These are phyloP conservation scores for Metalampra italica DNA, from an alignment of 2,888 invertebrate genomes.

Conservation along the genomic window DNA sequence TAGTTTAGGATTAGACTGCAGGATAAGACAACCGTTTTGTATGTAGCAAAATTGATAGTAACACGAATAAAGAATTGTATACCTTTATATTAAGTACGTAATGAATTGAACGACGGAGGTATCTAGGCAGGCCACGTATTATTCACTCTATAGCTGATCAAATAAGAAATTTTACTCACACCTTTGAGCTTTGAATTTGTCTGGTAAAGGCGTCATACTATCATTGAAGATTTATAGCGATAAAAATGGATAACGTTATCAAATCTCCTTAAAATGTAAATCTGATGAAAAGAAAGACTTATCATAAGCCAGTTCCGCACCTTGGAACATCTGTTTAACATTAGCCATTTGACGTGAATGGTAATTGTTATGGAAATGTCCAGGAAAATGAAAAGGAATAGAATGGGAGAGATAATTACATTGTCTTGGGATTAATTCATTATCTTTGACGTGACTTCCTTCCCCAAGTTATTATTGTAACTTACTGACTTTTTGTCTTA, in stretches of 20 bases:
- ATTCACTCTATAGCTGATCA: too few species aligned
- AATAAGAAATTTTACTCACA: too few species aligned
- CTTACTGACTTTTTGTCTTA: not conserved
- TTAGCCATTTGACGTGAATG: conserved; percentile 8
- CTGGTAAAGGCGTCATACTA: too few species aligned
- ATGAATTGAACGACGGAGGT: too few species aligned
- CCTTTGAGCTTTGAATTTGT: too few species aligned
- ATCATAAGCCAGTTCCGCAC: not conserved
- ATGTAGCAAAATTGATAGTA: too few species aligned
- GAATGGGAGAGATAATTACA: conserved; percentile 18
- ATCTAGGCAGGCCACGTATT: too few species aligned
- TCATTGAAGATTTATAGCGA: not conserved
- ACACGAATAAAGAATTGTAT: too few species aligned
- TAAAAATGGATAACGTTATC: not conserved
- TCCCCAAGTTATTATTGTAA: not conserved
- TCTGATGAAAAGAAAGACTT: not conserved
- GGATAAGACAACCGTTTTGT: too few species aligned
- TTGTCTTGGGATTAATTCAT: conserved; percentile 5
- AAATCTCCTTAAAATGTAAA: not conserved
- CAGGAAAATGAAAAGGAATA: conserved; percentile 5
- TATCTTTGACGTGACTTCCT: not conserved
- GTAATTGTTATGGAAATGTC: conserved; percentile 21
- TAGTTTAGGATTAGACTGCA: too few species aligned
- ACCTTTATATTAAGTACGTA: too few species aligned
- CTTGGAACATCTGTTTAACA: not conserved